Base-by-base conservation (phyloP, 2,888 invertebrate species). In the Diaphora mendica region DNA sequence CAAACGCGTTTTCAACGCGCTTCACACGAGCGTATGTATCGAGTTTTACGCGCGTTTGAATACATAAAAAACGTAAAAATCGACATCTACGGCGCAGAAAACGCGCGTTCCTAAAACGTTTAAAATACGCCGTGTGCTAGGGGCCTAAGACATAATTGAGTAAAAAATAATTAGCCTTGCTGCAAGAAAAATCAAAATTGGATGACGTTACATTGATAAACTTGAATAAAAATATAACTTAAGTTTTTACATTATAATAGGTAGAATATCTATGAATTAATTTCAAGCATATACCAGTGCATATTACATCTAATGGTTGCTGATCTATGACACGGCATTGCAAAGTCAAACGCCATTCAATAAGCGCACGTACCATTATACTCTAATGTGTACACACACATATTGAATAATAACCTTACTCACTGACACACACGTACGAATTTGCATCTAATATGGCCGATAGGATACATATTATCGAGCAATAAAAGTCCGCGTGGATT, bases 301-400 rank as follows among this genome's bases (percentile, higher is more conserved):
- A 72, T 79, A 82, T 77, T 77, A 82, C 70, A 79, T 83, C 82
- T 90, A 91, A 91, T 91, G 84, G 85, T 81, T 79, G 73, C 70
- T 90, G 91, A 91, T 91, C 91, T 90, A 85, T 89, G 90, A 88
- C 90, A 88, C 86, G 80, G 71, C 80, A 84, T 85, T 85, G 87
- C 85, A 84, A 80, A 86, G 90, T 90, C 91, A 90, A 86, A 87
- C 86, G 82, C 87, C 86, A 87, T 87, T 89, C 90, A 87, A 91
- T 91, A 90, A 90, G 78, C 81, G 80, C 81, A 81, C 84, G 82
- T 83, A 79, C 77, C 81, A 83, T 86, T 84, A 87, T 74, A 73
- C 48, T 78, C 74, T 84, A 84, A 84, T 86, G 83, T 80, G 74
- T 77, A 79, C 88, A 86, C n/a, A n/a, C n/a, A n/a, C n/a, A 88